Base-by-base conservation (phyloP, 2,888 invertebrate species). In the Heliconius ismenius region DNA sequence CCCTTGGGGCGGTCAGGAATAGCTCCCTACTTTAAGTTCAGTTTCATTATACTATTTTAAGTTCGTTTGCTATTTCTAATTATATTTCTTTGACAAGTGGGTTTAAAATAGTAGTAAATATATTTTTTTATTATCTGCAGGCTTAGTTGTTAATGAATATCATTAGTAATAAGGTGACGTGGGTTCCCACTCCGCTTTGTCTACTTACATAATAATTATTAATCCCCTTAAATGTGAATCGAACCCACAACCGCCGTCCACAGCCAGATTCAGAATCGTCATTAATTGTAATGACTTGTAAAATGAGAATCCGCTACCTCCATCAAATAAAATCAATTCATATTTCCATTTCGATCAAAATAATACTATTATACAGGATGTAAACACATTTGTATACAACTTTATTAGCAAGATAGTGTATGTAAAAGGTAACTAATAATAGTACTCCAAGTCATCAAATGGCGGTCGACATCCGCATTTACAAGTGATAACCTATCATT, bases 1-100 rank as follows among this genome's bases (percentile, higher is more conserved):
- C 76, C 76, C 78, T 64, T 60, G 73, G 74, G 54, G 58, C 49
- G 64, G 69, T 69, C 73, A 73, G 74, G 70, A 78, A 78, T 78
- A 78, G 54, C 78, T 73, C 21, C n/a, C 67, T 26, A 64, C 68
- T 64, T 39, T 28, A 43, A 43, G 70, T 43, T 49, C 73, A 67
- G 49, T 49, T 58, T 74, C 63, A 68, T 76, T 60, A 70, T 74
- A 63, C 68, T 28, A 43, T 64, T 11, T 43, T 54, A 43, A 73
- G 54, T 63, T 68, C 54, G 43, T 69, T 77, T 36, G 54, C 58
- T 54, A 36, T 32, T 74, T 68, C 69, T 39, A 54, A 62, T 39
- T 36, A n/a, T 18, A 2, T 36, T 36, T 21, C 63, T 63, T 63
- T 28, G 28, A 63, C 28, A 28, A 9, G 28, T 63, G 28, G 13